A percentile compares a stretch with the other conserved stretches of the same genome.
phyloP scores from a whole-genome alignment of 2,888 invertebrate species.

The Loripinus fragilis region DNA sequence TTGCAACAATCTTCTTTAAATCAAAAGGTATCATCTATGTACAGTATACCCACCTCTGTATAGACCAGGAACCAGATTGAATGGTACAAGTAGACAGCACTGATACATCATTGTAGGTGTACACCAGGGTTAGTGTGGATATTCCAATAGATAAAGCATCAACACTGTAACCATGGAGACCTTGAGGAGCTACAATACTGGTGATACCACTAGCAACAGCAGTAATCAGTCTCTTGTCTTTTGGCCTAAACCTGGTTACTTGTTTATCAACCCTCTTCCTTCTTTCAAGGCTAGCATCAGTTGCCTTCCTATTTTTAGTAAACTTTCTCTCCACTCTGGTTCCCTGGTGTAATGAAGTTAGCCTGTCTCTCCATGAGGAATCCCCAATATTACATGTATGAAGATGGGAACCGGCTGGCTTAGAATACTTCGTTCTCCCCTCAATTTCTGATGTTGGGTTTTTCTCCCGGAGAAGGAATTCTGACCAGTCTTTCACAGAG shows the following conservation, averaged over 20 bases:
- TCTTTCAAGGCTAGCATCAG: background rate
- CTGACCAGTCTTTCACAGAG: constrained; percentile 22
- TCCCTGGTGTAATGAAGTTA: constrained; percentile 42
- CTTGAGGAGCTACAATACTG: constrained; percentile 32
- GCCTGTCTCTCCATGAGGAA: constrained; percentile 60
- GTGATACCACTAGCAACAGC: background rate
- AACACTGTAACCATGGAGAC: constrained; percentile 49
- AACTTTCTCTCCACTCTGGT: background rate
- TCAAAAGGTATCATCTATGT: background rate
- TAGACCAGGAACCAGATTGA: constrained; percentile 32
- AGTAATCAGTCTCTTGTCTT: background rate
- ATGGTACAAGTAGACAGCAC: constrained; percentile 51
- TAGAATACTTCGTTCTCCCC: background rate
- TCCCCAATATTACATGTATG: constrained; percentile 63
- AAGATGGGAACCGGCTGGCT: background rate
- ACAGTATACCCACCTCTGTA: constrained; percentile 40
- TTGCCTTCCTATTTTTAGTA: background rate
- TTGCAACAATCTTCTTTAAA: no score
- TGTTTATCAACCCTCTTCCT: background rate
- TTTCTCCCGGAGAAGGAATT: background rate
- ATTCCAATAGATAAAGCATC: constrained; percentile 38
- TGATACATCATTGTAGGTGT: constrained; percentile 45
- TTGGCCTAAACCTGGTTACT: constrained; percentile 48
- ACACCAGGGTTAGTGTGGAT: constrained; percentile 34
- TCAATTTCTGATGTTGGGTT: background rate